Base-by-base conservation (phyloP, 2,797 vertebrate species). In the Tapirus indicus region DNA sequence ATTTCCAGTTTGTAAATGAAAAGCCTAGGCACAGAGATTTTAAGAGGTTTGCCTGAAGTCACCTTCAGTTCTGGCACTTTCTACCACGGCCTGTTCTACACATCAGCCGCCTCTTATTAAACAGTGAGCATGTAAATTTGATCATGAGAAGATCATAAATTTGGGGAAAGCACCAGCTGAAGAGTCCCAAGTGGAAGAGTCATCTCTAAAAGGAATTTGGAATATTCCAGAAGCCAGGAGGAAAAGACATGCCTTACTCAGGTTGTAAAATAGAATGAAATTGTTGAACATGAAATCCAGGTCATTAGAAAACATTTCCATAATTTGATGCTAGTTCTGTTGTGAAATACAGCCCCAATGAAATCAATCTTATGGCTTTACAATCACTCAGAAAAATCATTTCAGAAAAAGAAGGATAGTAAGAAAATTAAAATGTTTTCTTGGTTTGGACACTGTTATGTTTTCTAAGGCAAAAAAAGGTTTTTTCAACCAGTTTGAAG, bases 201-300 rank as follows among this genome's bases (percentile, higher is more conserved):
- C 85, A 71, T 71, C 71, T 74, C 88, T 64, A 71, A 85, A 95
- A 97, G 44, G 23, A 95, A 94, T 82, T 82, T 92, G 56, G 66
- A 96, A 83, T 95, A 92, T 92, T 97, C 66, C 91, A 94, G 77
- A 94, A 66, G 80, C 78, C 78, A 54, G 78, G 27, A 92, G 72
- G 54, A 75, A 95, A 95, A 69, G 71, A 41, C 66, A 77, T 79
- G 60, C 27, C 90, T 88, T 83, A 62, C 32, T 93, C 75, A 80
- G 62, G 72, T 88, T 78, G 71, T 58, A 85, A 93, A 94, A 94
- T 23, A 56, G 32, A 77, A 92, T 72, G 78, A 74, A 97, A 93
- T 83, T 60, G 32, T 60, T 74, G 49, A 94, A 93, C 75, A 66
- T 72, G 86, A 96, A 91, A 93, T 75, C 41, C 52, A 89, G 44